Percentiles rank a stretch among this genome's conserved stretches.
Conservation (phyloP, 2,113 vertebrate genomes). For the Chloebia gouldiae region DNA sequence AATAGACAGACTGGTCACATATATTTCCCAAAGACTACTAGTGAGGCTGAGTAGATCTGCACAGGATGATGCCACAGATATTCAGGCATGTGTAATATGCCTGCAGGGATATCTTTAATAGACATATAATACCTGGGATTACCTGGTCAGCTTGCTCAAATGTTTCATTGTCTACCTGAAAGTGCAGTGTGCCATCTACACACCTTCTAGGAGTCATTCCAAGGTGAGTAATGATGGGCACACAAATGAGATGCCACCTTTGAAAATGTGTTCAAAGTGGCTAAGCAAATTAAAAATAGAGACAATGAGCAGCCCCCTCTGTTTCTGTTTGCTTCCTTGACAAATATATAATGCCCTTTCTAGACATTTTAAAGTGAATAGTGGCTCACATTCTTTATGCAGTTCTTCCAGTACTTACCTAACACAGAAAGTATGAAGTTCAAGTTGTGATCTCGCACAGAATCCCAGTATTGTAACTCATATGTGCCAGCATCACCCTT, state of each 20-base stretch:
- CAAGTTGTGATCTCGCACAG: fast-evolving
- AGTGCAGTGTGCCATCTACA: neutral
- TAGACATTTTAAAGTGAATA: neutral
- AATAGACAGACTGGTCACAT: neutral
- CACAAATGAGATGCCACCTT: neutral
- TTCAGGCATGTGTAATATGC: fast-evolving
- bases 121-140: neutral
- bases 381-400: neutral
- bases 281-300: neutral
- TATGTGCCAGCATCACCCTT: neutral
- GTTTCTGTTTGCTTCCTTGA: neutral
- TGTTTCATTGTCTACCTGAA: neutral
- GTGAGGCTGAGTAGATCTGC: neutral
- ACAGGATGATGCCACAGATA: neutral
- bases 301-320: neutral
- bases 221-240: neutral
- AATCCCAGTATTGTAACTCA: fast-evolving
- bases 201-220: neutral
- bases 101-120: neutral
- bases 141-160: neutral
- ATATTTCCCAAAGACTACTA: neutral
- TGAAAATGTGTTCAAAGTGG: neutral
- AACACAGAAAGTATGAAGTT: fast-evolving
- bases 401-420: constrained; percentile 6
- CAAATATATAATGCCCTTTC: neutral